Percentiles rank a stretch among this genome's conserved stretches.
These are phyloP conservation scores for Desmodus rotundus DNA, from an alignment of 2,113 vertebrate species.

Conservation along the genomic window DNA sequence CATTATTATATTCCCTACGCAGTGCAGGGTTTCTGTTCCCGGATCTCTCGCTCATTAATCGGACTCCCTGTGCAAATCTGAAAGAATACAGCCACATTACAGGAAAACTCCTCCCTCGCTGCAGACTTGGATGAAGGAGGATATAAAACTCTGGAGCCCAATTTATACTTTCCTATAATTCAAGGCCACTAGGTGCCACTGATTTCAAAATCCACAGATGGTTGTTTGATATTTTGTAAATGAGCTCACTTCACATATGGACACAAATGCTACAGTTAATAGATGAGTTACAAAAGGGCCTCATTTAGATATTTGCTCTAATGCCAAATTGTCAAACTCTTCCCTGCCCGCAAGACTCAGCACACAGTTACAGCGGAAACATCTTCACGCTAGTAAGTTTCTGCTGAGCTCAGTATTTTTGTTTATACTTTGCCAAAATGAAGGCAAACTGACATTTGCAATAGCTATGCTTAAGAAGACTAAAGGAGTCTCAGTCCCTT, in stretches of 20 bases:
- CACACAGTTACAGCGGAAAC: neutral
- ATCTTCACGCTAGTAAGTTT: neutral
- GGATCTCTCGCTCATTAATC: slow-evolving; percentile 35
- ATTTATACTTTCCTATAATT: slow-evolving; percentile 48
- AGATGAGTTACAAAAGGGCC: neutral
- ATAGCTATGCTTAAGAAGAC: neutral
- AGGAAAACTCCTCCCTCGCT: slow-evolving; percentile 19
- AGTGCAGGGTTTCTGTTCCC: slow-evolving; percentile 36
- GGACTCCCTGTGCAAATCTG: slow-evolving; percentile 54
- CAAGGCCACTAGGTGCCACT: slow-evolving; percentile 15
- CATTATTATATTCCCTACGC: slow-evolving; percentile 52
- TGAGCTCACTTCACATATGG: neutral
- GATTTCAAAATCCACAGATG: neutral
- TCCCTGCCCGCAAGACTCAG: neutral
- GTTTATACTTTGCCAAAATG: neutral
- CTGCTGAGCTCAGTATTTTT: neutral
- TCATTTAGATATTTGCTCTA: neutral
- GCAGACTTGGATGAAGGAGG: neutral
- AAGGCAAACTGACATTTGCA: slow-evolving; percentile 9
- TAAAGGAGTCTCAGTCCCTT: neutral
- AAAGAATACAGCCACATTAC: slow-evolving; percentile 36
- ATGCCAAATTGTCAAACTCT: neutral
- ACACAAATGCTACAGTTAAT: neutral
- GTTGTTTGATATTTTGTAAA: slow-evolving; percentile 42
- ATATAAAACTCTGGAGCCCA: neutral